phyloP scores from a whole-genome alignment of 2,888 invertebrate species.

The Apodemia duryi region DNA sequence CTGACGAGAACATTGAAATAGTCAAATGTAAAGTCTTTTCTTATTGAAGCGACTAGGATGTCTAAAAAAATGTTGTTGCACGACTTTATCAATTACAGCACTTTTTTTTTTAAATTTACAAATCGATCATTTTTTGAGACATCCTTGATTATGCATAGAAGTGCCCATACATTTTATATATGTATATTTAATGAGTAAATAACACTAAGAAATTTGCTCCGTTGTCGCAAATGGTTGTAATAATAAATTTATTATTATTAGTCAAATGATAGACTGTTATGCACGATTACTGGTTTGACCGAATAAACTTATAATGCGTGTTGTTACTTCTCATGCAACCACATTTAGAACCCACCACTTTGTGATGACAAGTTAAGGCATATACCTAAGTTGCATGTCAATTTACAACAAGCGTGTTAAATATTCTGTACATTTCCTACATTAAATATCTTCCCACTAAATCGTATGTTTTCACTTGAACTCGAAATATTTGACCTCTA shows the following conservation, averaged over 20 bases:
- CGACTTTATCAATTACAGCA: conserved; percentile 12
- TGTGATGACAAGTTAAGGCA: conserved; percentile 58
- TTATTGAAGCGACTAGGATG: conserved; percentile 45
- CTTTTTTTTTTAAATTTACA: conserved; percentile 23
- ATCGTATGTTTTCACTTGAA: conserved; percentile 60
- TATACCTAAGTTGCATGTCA: conserved; percentile 40
- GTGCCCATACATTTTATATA: conserved; percentile 55
- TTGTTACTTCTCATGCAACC: conserved; percentile 46
- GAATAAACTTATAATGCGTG: conserved; percentile 35
- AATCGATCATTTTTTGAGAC: conserved; percentile 47
- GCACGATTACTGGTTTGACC: conserved; percentile 64
- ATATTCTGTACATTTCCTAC: conserved; percentile 47
- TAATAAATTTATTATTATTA: conserved; percentile 63
- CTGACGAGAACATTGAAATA: conserved; percentile 57
- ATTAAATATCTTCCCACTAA: conserved; percentile 51
- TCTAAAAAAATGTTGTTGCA: conserved; percentile 42
- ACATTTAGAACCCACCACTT: conserved; percentile 45
- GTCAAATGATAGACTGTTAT: conserved; percentile 74
- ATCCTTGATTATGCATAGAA: conserved; percentile 53
- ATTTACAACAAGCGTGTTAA: conserved; percentile 41
- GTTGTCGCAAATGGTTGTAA: conserved; percentile 76
- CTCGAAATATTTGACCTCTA: conserved; percentile 71
- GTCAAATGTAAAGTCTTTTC: conserved; percentile 41
- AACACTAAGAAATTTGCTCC: conserved; percentile 72
- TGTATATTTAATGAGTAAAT: conserved; percentile 52